phyloP scores from a whole-genome alignment of 2,888 invertebrate genomes.

The Hymenopus coronatus region DNA sequence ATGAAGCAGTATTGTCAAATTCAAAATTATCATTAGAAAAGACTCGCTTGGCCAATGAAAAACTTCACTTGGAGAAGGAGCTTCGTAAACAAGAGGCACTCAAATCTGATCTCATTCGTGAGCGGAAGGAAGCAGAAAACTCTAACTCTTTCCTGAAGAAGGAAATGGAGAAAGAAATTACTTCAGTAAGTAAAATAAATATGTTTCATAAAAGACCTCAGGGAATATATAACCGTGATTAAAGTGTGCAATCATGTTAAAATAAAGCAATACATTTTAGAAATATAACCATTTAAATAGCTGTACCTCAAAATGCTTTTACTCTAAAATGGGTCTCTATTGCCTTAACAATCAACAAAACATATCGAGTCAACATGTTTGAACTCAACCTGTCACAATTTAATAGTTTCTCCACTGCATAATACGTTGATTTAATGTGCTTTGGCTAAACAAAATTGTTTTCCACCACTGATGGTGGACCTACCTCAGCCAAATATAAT shows the following conservation, averaged over 20 bases:
- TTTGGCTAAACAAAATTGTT: too few species aligned
- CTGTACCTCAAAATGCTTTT: not conserved
- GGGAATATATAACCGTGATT: not conserved
- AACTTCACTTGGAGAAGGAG: conserved; percentile 63
- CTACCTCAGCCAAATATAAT: too few species aligned
- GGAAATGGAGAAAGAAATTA: conserved; percentile 43
- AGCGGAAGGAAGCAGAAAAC: conserved; percentile 14
- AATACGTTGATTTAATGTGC: too few species aligned
- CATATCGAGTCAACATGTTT: too few species aligned
- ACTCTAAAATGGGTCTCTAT: too few species aligned
- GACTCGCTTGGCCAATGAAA: conserved; percentile 69
- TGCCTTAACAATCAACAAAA: too few species aligned
- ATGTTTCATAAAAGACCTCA: not conserved
- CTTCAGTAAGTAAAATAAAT: conserved; percentile 34
- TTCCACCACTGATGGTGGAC: too few species aligned
- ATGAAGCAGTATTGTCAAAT: conserved; percentile 68
- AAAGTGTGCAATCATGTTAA: too few species aligned
- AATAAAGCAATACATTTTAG: too few species aligned
- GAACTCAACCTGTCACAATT: too few species aligned
- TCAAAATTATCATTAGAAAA: conserved; percentile 73
- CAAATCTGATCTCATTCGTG: conserved; percentile 27
- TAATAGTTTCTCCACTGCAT: too few species aligned
- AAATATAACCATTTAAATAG: not conserved
- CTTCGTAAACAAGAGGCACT: conserved; percentile 49
- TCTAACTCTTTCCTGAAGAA: conserved; percentile 35